Evolutionary conservation across 2,888 invertebrate species (phyloP).

Genomic region (Busseola fusca): DNA sequence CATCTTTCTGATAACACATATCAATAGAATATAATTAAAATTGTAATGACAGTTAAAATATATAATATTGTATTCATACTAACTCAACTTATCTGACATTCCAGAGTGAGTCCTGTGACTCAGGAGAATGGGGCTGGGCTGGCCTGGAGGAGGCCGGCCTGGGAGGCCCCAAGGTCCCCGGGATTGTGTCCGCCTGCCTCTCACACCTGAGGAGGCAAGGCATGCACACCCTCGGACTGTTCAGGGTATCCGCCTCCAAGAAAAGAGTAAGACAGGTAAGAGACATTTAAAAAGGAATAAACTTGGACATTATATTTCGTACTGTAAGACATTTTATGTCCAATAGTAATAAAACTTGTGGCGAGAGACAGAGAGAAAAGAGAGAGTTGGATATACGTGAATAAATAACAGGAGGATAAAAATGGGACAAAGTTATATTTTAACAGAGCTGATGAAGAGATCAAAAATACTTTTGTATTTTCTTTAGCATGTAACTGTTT

Average conservation of each 20-base stretch:
- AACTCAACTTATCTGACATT: constrained; percentile 63
- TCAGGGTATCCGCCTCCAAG: constrained; percentile 97
- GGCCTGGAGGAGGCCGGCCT: constrained; percentile 89
- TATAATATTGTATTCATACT: not conserved
- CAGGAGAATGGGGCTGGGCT: constrained; percentile 89
- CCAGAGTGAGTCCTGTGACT: constrained; percentile 94
- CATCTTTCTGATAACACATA: constrained; percentile 1
- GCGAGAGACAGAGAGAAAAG: not conserved
- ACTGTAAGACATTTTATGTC: not conserved
- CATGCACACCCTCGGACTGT: constrained; percentile 95
- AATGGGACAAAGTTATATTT: not conserved
- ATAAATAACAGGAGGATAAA: not conserved
- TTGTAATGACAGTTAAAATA: too few species aligned
- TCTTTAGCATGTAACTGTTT: not conserved
- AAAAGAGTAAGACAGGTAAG: constrained; percentile 96
- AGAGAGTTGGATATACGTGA: not conserved
- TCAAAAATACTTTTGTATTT: not conserved
- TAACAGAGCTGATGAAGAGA: not conserved
- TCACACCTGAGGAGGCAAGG: constrained; percentile 94
- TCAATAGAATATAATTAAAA: too few species aligned
- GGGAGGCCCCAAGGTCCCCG: constrained; percentile 91
- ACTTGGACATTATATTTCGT: not conserved
- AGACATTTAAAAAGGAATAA: not conserved
- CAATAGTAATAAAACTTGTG: not conserved
- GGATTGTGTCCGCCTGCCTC: constrained; percentile 94